Conservation (phyloP, 2,113 vertebrate genomes). For the Gobio gobio region DNA sequence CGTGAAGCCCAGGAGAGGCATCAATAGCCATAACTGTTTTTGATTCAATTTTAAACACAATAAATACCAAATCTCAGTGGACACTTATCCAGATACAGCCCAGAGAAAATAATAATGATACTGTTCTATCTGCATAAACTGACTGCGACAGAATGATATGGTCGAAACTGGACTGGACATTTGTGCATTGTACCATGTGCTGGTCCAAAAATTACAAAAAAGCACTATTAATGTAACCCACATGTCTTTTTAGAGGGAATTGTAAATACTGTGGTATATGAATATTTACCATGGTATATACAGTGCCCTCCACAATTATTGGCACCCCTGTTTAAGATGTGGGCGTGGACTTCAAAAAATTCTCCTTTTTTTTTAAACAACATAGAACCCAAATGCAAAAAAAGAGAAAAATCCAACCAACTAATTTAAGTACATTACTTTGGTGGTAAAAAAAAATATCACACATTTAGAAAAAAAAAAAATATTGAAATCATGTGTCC, state of each 20-base stretch:
- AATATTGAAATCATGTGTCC: too few species aligned
- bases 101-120: not conserved
- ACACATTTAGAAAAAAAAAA: too few species aligned
- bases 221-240: not conserved
- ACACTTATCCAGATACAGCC: slow-evolving; percentile 6
- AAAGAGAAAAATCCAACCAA: too few species aligned
- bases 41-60: slow-evolving; percentile 48
- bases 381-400: too few species aligned
- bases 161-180: not conserved
- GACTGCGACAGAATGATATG: not conserved
- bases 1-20: slow-evolving; percentile 22
- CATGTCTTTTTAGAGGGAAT: not conserved
- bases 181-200: not conserved
- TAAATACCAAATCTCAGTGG: slow-evolving; percentile 35
- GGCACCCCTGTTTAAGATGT: too few species aligned
- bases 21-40: slow-evolving; percentile 37
- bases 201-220: not conserved
- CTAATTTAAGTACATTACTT: too few species aligned
- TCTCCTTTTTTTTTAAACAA: too few species aligned
- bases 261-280: not conserved
- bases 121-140: not conserved
- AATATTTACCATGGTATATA: not conserved
- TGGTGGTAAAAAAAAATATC: too few species aligned
- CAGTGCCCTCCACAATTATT: too few species aligned
- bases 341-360: too few species aligned